Evolutionary conservation across 2,113 vertebrate genomes (phyloP), one percentile per base, ranked within the genome.

Genomic region (Carlito syrichta): DNA sequence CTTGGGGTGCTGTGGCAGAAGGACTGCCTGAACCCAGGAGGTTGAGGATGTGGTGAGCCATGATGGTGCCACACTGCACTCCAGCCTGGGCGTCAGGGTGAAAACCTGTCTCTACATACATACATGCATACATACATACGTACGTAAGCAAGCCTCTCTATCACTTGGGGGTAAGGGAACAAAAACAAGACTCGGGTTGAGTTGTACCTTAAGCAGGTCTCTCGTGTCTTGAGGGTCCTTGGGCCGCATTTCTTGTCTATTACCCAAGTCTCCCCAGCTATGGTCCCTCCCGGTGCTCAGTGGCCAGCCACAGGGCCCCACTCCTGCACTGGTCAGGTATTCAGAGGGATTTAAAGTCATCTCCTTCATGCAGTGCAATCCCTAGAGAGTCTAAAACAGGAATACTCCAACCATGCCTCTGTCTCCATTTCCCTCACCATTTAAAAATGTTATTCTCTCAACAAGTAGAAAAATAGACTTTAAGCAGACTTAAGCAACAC

Each of bases 391-490:
- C 92, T 84, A 30, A 92, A 22, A 69, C 3, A 79, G 58, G 19
- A 19, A 94, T 38, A 60, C 94, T 78, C 25, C 87, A 27, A 91
- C 85, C 58, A 60, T 0, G 25, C 14, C 69, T 96, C 45, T 60
- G 92, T 52, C 81, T 58, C 93, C 30, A 62, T 69, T n/a, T 92
- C 6, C 77, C 97, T 97, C 94, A 35, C n/a, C 74, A n/a, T 58
- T 93, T 63, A 94, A n/a, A n/a, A n/a, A 40, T 14, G n/a, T n/a
- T n/a, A n/a, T 45, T 69, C 77, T 68, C 83, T 97, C 60, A 95
- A 60, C n/a, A 74, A 87, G 84, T 96, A 89, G 92, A 98, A 98
- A 98, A 97, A 85, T 48, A 96, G 86, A 30, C 86, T 98, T 2
- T 89, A 83, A 81, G 63, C 68, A 96, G 96, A 63, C 66, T 43